Conservation (phyloP, 2,888 invertebrate species). For the Drosophila rubida region DNA sequence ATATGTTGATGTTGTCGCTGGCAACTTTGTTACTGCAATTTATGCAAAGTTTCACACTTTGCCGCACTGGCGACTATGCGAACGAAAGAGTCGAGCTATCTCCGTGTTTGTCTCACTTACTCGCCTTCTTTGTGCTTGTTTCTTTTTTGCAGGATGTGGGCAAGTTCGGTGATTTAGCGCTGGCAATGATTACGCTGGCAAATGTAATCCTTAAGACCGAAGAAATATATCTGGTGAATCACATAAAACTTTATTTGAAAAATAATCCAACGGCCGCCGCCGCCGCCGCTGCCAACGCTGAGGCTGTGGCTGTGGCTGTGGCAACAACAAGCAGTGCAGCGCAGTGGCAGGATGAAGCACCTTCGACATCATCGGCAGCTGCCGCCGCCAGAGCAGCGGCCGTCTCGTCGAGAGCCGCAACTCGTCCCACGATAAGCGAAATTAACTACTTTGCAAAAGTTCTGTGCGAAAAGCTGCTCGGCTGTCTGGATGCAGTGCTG, state of each 20-base stretch:
- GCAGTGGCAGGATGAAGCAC: constrained; percentile 68
- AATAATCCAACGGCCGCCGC: constrained; percentile 80
- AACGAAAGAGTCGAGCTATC: constrained; percentile 14
- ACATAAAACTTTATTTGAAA: constrained; percentile 85
- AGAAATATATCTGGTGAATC: constrained; percentile 85
- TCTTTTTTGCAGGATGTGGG: constrained; percentile 77
- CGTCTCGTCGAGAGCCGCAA: constrained; percentile 33
- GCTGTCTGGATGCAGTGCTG: constrained; percentile 76
- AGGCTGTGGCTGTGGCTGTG: background rate
- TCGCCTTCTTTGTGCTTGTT: background rate
- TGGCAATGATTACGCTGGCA: constrained; percentile 84
- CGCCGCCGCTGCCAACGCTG: constrained; percentile 8
- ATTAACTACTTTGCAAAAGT: constrained; percentile 85
- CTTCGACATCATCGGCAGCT: constrained; percentile 77
- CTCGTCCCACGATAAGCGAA: constrained; percentile 74
- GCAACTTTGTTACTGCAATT: constrained; percentile 70
- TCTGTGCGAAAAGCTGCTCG: constrained; percentile 83
- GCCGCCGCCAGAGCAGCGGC: constrained; percentile 56
- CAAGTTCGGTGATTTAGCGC: constrained; percentile 84
- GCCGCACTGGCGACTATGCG: constrained; percentile 60
- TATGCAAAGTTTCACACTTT: constrained; percentile 75
- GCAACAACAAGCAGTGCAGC: constrained; percentile 25
- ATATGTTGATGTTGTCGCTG: constrained; percentile 71
- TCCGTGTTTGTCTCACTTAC: constrained; percentile 5
- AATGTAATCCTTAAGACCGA: constrained; percentile 85